phyloP scores from a whole-genome alignment of 2,797 vertebrate species.

The Enteromius argenteus region DNA sequence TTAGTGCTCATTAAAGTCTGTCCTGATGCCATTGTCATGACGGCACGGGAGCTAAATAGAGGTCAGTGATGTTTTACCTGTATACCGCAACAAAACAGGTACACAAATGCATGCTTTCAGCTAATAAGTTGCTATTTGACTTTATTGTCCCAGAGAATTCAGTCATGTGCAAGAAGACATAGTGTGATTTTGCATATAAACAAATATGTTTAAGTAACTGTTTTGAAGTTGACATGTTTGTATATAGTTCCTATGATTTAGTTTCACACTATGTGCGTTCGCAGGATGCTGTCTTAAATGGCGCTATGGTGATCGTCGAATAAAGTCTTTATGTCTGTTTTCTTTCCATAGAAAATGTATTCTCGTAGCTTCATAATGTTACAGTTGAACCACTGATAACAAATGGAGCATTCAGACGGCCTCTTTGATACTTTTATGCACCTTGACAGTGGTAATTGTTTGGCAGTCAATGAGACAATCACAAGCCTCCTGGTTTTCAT shows the following conservation, averaged over 20 bases:
- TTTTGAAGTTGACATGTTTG: neutral
- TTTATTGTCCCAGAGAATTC: neutral
- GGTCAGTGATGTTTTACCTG: constrained; percentile 12
- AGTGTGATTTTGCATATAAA: neutral
- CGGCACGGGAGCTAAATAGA: constrained; percentile 8
- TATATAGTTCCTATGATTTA: neutral
- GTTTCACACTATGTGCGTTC: no score
- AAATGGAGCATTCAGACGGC: no score
- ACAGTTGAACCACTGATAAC: no score
- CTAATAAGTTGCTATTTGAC: constrained; percentile 5
- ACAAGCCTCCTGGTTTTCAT: no score
- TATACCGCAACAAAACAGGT: neutral
- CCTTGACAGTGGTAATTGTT: no score
- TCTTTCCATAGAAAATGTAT: no score
- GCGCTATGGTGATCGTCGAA: no score
- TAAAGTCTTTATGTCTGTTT: no score
- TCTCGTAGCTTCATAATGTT: no score
- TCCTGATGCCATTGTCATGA: constrained; percentile 55
- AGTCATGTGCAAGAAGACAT: neutral
- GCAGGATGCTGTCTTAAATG: neutral
- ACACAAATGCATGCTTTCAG: neutral
- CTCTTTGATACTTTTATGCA: no score
- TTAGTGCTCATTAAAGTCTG: constrained; percentile 65
- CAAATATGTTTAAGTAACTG: neutral
- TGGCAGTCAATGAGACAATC: no score